A percentile compares a stretch with the other conserved stretches of the same genome.
Evolutionary conservation across 2,888 invertebrate genomes (phyloP).

Genomic region (Tanypteryx hageni): DNA sequence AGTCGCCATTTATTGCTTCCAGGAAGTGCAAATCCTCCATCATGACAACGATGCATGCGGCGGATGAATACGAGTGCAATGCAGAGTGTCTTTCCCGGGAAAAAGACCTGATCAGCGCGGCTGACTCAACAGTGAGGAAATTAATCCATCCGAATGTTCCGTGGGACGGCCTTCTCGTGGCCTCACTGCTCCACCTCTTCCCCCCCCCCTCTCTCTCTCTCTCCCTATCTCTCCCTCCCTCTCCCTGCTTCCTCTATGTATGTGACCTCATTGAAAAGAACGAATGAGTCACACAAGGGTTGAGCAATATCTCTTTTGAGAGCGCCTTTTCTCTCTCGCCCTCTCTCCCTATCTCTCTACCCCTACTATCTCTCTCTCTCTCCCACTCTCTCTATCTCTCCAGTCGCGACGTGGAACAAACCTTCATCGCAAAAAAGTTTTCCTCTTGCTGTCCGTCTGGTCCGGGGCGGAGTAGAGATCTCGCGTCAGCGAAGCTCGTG

Average conservation of each 20-base stretch:
- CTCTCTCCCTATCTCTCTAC: neutral
- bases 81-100: constrained; percentile 26
- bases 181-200: neutral
- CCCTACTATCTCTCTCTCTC: neutral
- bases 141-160: constrained; percentile 62
- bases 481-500: neutral
- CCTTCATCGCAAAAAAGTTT: constrained; percentile 6
- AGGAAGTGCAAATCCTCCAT: neutral
- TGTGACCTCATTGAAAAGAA: constrained; percentile 59
- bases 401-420: neutral
- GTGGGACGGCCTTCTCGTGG: constrained; percentile 33
- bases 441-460: neutral
- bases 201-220: neutral
- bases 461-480: no score
- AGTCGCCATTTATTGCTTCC: neutral
- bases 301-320: constrained; percentile 45
- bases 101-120: constrained; percentile 38
- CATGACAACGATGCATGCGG: neutral
- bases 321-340: neutral
- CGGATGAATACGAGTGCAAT: constrained; percentile 15
- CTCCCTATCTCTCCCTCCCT: neutral
- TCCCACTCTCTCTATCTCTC: neutral
- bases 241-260: constrained; percentile 3
- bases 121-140: constrained; percentile 60
- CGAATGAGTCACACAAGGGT: constrained; percentile 53